These are phyloP conservation scores for Oithona nana DNA, from an alignment of 2,888 invertebrate species.

Conservation along the genomic window DNA sequence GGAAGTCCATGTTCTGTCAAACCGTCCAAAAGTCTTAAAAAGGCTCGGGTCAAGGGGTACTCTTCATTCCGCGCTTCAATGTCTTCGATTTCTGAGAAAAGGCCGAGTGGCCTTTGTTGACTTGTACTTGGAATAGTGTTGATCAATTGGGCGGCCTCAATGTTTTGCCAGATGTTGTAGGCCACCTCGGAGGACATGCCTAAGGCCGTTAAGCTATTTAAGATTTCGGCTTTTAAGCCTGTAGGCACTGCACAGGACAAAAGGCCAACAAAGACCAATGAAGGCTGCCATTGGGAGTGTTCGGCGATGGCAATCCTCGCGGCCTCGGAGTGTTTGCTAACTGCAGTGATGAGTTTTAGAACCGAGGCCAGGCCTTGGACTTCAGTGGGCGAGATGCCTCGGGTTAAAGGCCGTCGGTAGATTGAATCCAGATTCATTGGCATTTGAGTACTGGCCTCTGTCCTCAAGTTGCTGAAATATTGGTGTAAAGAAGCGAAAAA, in stretches of 20 bases:
- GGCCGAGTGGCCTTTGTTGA: background rate
- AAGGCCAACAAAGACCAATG: conserved; percentile 58
- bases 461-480: conserved; percentile 33
- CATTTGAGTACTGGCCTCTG: conserved; percentile 35
- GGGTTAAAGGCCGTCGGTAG: conserved; percentile 23
- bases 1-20: conserved; percentile 47
- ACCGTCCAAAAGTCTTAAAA: conserved; percentile 51
- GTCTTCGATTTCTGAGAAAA: conserved; percentile 55
- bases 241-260: conserved; percentile 71
- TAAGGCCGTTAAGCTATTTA: conserved; percentile 56
- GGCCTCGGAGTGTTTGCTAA: conserved; percentile 30
- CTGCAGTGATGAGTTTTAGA: conserved; percentile 50
- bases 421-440: conserved; percentile 32
- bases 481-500: conserved; percentile 53
- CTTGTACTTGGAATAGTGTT: background rate
- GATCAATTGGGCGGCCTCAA: conserved; percentile 62
- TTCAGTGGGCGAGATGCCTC: conserved; percentile 55
- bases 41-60: conserved; percentile 66
- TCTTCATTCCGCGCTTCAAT: conserved; percentile 75
- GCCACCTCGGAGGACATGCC: conserved; percentile 58
- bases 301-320: conserved; percentile 50
- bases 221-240: conserved; percentile 59
- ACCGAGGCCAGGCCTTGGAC: conserved; percentile 69
- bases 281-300: conserved; percentile 67
- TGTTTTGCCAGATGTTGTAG: conserved; percentile 59